A percentile compares a stretch with the other conserved stretches of the same genome.
These are phyloP conservation scores for Propithecus coquereli DNA, from an alignment of 2,113 vertebrate species.

Conservation along the genomic window DNA sequence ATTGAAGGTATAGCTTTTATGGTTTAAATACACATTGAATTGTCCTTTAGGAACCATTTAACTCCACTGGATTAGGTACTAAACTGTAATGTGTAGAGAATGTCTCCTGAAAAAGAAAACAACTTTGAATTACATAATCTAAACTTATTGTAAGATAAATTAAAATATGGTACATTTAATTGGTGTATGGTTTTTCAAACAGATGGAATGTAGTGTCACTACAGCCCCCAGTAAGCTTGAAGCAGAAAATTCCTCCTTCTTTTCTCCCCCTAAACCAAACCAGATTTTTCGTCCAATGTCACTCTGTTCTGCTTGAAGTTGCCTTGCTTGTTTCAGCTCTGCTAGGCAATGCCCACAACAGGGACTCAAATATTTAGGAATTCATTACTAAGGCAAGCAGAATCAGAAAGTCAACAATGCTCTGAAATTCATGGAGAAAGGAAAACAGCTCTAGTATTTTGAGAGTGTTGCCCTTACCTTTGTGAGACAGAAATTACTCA, in stretches of 20 bases:
- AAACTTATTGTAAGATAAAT: conserved; percentile 17
- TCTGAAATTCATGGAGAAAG: not conserved
- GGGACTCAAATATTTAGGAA: not conserved
- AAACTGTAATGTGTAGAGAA: not conserved
- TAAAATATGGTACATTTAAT: conserved; percentile 47
- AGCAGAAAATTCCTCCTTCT: not conserved
- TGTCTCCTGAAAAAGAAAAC: not conserved
- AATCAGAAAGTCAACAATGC: not conserved
- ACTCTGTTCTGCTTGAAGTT: not conserved
- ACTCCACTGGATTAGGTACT: not conserved
- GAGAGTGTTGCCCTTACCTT: not conserved
- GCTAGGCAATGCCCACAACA: not conserved
- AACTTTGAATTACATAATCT: not conserved
- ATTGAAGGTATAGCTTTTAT: not conserved
- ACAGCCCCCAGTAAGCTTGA: not conserved
- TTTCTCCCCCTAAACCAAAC: not conserved
- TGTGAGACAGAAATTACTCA: conserved; percentile 34
- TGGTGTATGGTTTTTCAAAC: conserved; percentile 4
- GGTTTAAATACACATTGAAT: not conserved
- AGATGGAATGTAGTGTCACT: conserved; percentile 1
- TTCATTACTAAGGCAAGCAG: not conserved
- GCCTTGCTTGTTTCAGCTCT: not conserved
- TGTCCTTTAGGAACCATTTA: not conserved
- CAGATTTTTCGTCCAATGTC: not conserved
- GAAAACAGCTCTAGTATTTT: not conserved